Evolutionary conservation across 2,888 invertebrate genomes (phyloP), one percentile per base, ranked within the genome.

Genomic region (Crematogaster levior): DNA sequence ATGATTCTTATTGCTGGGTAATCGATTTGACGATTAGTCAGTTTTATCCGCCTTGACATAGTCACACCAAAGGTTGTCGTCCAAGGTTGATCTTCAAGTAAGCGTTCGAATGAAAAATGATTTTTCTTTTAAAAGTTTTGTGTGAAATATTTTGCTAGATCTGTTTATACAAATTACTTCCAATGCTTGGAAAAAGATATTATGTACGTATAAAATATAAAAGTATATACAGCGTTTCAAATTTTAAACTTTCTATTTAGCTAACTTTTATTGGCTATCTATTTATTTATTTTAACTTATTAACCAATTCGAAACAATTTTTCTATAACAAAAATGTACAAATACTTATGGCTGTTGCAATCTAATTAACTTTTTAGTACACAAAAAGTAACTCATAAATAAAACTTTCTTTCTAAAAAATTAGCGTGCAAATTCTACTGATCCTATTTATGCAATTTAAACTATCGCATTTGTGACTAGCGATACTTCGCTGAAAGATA

Each of bases 11-110:
- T 85, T 81, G 37, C 48, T 21, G 5, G 15, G 9, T 68, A 66
- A 87, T 74, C 85, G 70, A 77, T 68, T 24, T 56, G 15, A 1
- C 68, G 77, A 86, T 86, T 83, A 75, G n/a, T 10, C 12, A 9
- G 12, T 73, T 37, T 82, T 21, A 58, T 37, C 21, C 48, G n/a
- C n/a, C 12, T 48, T 66, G 82, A 82, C 48, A 15, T 60, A 7
- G 18, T 30, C 37, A 24, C 18, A n/a, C n/a, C 15, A 21, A 74
- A 74, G 61, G 3, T 9, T 0, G 12, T 51, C 12, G n/a, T n/a
- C n/a, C 40, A 77, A 68, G 56, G 12, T 68, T 43, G 34, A 77
- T 12, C 1, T 34, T 53, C 10, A 15, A 27, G 1, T 21, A 2
- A 21, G 12, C 37, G 7, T 60, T 53, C 12, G 0, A 2, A 24